Percentiles rank a stretch among this genome's conserved stretches.
Evolutionary conservation across 1,140 invertebrate genomes (phyloP).

Genomic region (Branchinecta lindahli): DNA sequence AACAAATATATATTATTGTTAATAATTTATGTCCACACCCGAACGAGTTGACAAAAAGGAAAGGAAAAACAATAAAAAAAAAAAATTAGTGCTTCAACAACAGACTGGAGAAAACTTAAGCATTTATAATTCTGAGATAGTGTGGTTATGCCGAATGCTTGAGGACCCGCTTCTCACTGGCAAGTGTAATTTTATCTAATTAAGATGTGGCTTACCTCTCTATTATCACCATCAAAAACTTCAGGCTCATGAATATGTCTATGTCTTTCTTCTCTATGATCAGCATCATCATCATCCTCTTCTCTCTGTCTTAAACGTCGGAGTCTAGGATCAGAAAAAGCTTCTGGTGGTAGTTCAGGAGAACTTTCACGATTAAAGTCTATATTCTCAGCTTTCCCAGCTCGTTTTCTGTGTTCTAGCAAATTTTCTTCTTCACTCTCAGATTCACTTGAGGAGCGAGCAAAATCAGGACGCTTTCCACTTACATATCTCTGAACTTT

Average conservation of each 20-base stretch:
- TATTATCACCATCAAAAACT: slow-evolving; percentile 44
- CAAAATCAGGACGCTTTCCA: slow-evolving; percentile 84
- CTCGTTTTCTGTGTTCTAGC: slow-evolving; percentile 38
- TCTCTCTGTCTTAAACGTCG: slow-evolving; percentile 32
- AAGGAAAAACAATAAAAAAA: too few relatives aligned
- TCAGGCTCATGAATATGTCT: slow-evolving; percentile 46
- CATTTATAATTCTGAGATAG: too few relatives aligned
- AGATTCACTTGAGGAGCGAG: slow-evolving; percentile 57
- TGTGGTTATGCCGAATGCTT: too few relatives aligned
- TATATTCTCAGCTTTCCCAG: slow-evolving; percentile 23
- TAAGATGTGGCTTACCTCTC: neutral
- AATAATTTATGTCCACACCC: too few relatives aligned
- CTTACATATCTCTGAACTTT: slow-evolving; percentile 87
- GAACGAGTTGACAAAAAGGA: too few relatives aligned
- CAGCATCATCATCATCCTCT: slow-evolving; percentile 37
- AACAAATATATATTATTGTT: too few relatives aligned
- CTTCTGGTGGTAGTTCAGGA: slow-evolving; percentile 22
- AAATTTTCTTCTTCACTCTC: slow-evolving; percentile 74
- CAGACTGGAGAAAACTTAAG: too few relatives aligned
- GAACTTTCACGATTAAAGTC: neutral
- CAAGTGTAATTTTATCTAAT: too few relatives aligned
- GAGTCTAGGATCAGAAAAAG: slow-evolving; percentile 24
- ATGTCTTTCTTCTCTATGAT: slow-evolving; percentile 36
- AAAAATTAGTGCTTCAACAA: too few relatives aligned
- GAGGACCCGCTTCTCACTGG: too few relatives aligned